Evolutionary conservation across 2,797 vertebrate genomes (phyloP), one percentile per base, ranked within the genome.

Genomic region (Muraenolepis orangiensis): DNA sequence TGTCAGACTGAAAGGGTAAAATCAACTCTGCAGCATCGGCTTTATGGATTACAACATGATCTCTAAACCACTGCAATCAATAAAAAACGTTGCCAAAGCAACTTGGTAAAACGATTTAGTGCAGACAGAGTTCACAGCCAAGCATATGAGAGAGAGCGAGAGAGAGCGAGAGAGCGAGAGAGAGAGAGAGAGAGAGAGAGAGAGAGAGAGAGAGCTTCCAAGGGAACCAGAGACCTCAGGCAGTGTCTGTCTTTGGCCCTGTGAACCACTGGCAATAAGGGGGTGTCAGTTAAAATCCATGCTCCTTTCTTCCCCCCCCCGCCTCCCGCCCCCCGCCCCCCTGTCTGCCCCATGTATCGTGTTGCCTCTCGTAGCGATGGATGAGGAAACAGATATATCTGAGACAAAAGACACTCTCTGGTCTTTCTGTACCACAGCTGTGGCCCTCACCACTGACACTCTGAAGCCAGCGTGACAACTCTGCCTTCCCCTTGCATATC

Each of bases 341-440:
- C 42, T 71, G 29, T 71, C 74, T 78, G 74, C 75, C 61, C 76
- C 51, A 82, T 79, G 85, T 88, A 84, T 91, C 82, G 78, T 76
- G 57, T 91, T 91, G 70, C 82, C 34, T 72, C 64, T 75, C 70
- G 46, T 20, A 82, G 26, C 70, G 32, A 51, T 72, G 70, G 76
- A 81, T 79, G 78, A 82, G 80, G 61, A 81, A 84, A 81, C 73
- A 85, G 84, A 90, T 87, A 87, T 69, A 86, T 81, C 72, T 38
- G 42, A 81, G 80, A 85, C 82, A 89, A 87, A 84, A 82, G 42
- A 51, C 16, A 18, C 5, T 51, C 42, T 20, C 42, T 51, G 18
- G 42, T 18, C 42, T 18, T 51, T 51, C 5, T 51, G 42, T 4
- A 51, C 3, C 42, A 51, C 18, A 51, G 42, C 18, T 51, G 16